Evolutionary conservation across 2,113 vertebrate species (phyloP).

Genomic region (Peromyscus californicus): DNA sequence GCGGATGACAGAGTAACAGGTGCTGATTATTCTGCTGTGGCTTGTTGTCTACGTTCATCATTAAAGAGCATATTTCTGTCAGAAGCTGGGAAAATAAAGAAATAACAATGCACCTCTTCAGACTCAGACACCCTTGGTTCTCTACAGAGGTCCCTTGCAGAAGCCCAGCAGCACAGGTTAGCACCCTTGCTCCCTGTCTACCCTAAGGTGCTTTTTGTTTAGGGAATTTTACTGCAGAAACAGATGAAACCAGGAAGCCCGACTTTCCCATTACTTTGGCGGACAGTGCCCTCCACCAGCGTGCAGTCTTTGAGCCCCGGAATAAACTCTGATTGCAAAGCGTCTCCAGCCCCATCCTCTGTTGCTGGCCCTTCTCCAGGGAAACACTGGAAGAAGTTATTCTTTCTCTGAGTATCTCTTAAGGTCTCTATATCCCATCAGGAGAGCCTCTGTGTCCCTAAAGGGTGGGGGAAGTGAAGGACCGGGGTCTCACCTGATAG

Average conservation of each 20-base stretch:
- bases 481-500: conserved; percentile 76
- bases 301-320: neutral
- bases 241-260: neutral
- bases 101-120: neutral
- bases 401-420: conserved; percentile 10
- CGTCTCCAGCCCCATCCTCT: neutral
- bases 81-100: conserved; percentile 22
- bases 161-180: neutral
- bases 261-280: neutral
- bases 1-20: neutral
- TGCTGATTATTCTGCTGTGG: neutral
- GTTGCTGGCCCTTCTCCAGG: neutral
- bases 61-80: neutral
- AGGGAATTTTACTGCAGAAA: neutral
- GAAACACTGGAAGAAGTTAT: neutral
- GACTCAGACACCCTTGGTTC: neutral
- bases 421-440: neutral
- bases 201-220: neutral
- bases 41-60: neutral
- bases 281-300: neutral
- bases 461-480: neutral
- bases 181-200: neutral
- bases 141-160: neutral
- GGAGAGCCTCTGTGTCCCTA: neutral
- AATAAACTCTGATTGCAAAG: neutral